Percentiles rank a stretch among this genome's conserved stretches.
phyloP scores from a whole-genome alignment of 2,113 vertebrate genomes.

The Melanotaenia duboulayi region DNA sequence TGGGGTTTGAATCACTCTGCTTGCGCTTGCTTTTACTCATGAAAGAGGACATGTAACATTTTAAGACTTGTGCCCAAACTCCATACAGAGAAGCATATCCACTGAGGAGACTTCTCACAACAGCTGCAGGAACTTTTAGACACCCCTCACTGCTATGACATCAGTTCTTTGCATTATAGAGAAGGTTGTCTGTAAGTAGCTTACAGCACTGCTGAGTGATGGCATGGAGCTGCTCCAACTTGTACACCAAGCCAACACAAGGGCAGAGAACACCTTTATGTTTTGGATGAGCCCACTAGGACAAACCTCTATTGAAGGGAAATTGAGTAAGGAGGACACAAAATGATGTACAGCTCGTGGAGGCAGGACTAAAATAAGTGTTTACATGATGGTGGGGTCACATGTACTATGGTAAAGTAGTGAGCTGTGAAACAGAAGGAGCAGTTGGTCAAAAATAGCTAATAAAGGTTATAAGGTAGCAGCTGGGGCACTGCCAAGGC shows the following conservation, averaged over 20 bases:
- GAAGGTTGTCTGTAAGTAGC: conserved; percentile 59
- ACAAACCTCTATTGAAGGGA: conserved; percentile 32
- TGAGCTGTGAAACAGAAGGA: background rate
- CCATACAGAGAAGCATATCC: background rate
- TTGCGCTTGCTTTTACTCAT: background rate
- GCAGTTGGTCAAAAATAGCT: background rate
- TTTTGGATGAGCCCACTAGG: conserved; percentile 12
- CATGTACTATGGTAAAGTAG: background rate
- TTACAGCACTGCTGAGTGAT: conserved; percentile 54
- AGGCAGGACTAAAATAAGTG: too few relatives aligned
- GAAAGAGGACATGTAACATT: conserved; percentile 13
- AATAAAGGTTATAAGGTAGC: background rate
- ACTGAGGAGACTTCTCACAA: background rate
- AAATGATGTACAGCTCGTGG: too few relatives aligned
- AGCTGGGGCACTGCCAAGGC: conserved; percentile 4
- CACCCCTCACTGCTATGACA: conserved; percentile 29
- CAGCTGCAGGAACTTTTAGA: conserved; percentile 1
- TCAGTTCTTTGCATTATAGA: conserved; percentile 33
- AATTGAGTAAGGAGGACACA: conserved; percentile 15
- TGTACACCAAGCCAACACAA: conserved; percentile 23
- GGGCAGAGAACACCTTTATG: conserved; percentile 10
- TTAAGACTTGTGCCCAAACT: background rate
- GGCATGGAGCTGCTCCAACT: conserved; percentile 60
- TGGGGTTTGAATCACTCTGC: conserved; percentile 39
- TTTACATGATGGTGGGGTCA: background rate